Evolutionary conservation across 2,113 vertebrate genomes (phyloP), one percentile per base, ranked within the genome.

Genomic region (Scalopus aquaticus): DNA sequence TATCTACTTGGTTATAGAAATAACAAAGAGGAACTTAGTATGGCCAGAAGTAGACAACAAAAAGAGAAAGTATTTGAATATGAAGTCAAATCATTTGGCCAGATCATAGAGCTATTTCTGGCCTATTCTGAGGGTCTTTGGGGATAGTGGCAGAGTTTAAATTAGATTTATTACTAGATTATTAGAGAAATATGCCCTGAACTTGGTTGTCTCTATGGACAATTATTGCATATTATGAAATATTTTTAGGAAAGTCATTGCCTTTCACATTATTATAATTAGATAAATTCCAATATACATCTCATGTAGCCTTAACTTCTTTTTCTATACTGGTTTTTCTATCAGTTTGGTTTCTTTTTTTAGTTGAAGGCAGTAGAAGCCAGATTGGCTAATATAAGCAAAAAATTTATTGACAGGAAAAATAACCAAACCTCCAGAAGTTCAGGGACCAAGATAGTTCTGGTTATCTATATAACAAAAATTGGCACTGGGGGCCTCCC

Each of bases 361-460:
- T 79, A 78, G 62, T 87, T 92, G 32, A 32, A 80, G 69, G 54
- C 42, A 58, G 15, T 79, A 74, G 32, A 87, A 74, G 19, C 24
- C n/a, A 91, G 32, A 93, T 19, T 93, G 70, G 46, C 28, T 93
- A 88, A 79, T 2, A 67, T 54, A 90, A 77, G 20, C 72, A 54
- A 46, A 84, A 88, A 90, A 81, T 82, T 77, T 72, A 91, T 65
- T 78, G 19, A 83, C 87, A 95, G 69, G 46, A 85, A 80, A 74
- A 60, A 44, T 88, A 80, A 64, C 32, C 16, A 69, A 12, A 62
- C 10, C 0, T 96, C 30, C 49, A 73, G 30, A 84, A 79, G 30
- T 69, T 74, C 69, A 69, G 85, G 12, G 60, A 60, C 72, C 46
- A 78, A 51, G 15, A 12, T 83, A 78, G 49, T 15, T 42, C 69